Evolutionary conservation across 2,113 vertebrate genomes (phyloP).

Genomic region (Petrocephalus microphthalmus): DNA sequence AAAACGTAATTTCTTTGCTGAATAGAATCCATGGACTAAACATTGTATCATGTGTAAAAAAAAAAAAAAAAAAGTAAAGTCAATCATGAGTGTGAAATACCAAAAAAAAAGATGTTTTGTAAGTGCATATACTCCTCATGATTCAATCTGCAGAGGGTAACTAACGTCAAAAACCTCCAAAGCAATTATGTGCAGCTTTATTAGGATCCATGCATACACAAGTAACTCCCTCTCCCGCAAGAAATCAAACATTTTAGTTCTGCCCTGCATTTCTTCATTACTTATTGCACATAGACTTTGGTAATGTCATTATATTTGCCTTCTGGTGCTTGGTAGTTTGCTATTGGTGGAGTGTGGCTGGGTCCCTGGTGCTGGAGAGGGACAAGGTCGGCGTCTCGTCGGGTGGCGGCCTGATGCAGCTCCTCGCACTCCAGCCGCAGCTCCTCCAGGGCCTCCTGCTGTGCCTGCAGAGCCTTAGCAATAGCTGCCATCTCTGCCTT

Average conservation of each 20-base stretch:
- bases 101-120: not conserved
- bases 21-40: not conserved
- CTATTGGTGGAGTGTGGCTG: conserved; percentile 65
- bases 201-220: not conserved
- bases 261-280: not conserved
- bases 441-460: conserved; percentile 76
- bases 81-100: not conserved
- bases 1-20: not conserved
- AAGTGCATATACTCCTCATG: not conserved
- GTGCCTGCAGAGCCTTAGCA: conserved; percentile 62
- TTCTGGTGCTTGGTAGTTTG: conserved; percentile 74
- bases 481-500: conserved; percentile 64
- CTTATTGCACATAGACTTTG: conserved; percentile 74
- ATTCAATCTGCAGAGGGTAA: not conserved
- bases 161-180: not conserved
- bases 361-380: conserved; percentile 77
- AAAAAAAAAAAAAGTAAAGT: not conserved
- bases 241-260: not conserved
- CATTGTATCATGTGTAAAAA: not conserved
- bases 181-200: not conserved
- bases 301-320: conserved; percentile 81
- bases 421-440: conserved; percentile 73
- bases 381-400: conserved; percentile 65
- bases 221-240: not conserved
- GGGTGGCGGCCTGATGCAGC: conserved; percentile 72